Conservation (phyloP, 2,888 invertebrate genomes). For the Iselma pallidipennis region DNA sequence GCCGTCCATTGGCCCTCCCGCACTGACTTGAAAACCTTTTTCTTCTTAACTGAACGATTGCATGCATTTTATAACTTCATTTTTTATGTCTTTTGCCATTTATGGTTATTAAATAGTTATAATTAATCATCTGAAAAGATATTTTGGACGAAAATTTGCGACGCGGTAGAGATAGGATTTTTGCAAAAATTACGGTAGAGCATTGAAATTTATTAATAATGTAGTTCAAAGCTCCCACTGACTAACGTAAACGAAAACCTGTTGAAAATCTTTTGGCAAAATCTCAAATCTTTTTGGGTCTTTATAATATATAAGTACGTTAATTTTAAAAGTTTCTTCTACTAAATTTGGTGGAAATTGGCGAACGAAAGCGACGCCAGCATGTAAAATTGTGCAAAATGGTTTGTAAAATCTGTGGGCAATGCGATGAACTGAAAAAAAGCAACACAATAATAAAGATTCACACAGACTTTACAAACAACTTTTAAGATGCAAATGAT, state of each 20-base stretch:
- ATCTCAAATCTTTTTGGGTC: conserved; percentile 12
- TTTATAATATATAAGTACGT: too few species aligned
- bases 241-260: conserved; percentile 39
- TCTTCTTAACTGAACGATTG: not conserved
- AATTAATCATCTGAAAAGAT: not conserved
- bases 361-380: not conserved
- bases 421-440: not conserved
- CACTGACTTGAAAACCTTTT: conserved; percentile 6
- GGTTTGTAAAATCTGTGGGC: not conserved
- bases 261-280: conserved; percentile 38
- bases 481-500: not conserved
- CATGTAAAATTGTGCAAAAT: not conserved
- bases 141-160: not conserved
- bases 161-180: not conserved
- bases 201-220: conserved; percentile 9
- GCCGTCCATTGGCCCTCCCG: conserved; percentile 27
- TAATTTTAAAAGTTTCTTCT: not conserved
- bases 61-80: not conserved
- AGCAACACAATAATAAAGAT: not conserved
- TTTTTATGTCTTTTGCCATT: not conserved
- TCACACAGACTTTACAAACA: not conserved
- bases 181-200: conserved; percentile 5
- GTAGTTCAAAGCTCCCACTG: conserved; percentile 35
- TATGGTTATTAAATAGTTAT: not conserved
- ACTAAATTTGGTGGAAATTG: not conserved